phyloP scores from a whole-genome alignment of 1,140 invertebrate genomes.

The Cryptotermes secundus region DNA sequence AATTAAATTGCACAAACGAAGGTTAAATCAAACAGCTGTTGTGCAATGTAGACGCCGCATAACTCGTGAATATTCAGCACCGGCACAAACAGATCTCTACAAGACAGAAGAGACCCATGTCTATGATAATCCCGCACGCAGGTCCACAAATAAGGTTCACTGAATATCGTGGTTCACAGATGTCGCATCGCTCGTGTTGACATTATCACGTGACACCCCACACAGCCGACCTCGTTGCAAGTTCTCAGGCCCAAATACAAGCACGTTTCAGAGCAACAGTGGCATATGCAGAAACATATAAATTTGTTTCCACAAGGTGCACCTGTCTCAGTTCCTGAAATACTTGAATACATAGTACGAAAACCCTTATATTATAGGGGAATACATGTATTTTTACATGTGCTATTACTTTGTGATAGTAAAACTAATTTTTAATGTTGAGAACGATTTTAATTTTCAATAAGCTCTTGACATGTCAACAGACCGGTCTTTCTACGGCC shows the following conservation, averaged over 20 bases:
- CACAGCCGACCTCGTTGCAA: background rate
- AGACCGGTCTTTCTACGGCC: too few species aligned
- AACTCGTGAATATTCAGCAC: background rate
- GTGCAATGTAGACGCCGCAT: background rate
- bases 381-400: too few species aligned
- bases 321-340: too few species aligned
- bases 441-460: too few species aligned
- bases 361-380: too few species aligned
- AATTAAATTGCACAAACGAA: background rate
- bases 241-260: background rate
- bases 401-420: too few species aligned
- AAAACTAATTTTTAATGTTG: too few species aligned
- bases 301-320: too few species aligned
- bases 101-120: background rate
- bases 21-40: constrained; percentile 16
- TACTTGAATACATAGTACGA: too few species aligned
- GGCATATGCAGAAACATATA: too few species aligned
- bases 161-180: background rate
- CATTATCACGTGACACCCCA: background rate
- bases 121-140: background rate
- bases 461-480: too few species aligned
- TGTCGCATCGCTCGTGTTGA: background rate
- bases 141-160: background rate
- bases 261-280: background rate
- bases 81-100: background rate